phyloP scores from a whole-genome alignment of 2,797 vertebrate species.

The Sebastes baramenuke region DNA sequence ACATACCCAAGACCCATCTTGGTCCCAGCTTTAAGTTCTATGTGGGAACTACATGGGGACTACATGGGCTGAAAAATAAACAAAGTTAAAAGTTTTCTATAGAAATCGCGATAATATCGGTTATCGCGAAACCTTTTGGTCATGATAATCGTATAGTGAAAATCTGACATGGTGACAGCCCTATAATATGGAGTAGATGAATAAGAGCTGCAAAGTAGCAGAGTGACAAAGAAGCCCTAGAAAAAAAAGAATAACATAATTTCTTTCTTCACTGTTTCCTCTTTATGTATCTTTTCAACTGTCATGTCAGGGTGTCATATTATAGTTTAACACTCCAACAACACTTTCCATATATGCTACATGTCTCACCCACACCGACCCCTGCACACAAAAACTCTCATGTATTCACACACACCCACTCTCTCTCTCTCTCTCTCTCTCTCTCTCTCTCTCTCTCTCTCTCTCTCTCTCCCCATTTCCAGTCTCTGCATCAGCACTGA shows the following conservation, averaged over 20 bases:
- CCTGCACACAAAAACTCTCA: not conserved
- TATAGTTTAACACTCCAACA: not conserved
- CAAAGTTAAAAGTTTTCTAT: no score
- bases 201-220: not conserved
- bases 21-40: no score
- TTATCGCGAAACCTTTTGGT: no score
- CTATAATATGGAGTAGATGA: not conserved
- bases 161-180: not conserved
- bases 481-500: not conserved
- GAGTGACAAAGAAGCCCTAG: not conserved
- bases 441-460: not conserved
- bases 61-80: no score
- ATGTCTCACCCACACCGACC: not conserved
- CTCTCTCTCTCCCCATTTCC: not conserved
- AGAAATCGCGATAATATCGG: no score
- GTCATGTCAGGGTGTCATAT: not conserved
- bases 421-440: not conserved
- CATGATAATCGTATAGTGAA: not conserved
- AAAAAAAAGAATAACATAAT: no score
- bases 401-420: not conserved
- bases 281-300: not conserved
- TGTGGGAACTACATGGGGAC: no score
- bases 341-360: conserved; percentile 19
- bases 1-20: no score
- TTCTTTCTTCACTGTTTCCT: not conserved